Percentiles rank a stretch among this genome's conserved stretches.
These are phyloP conservation scores for Gymnopithys bicolor DNA, from an alignment of 2,797 vertebrate genomes.

Conservation along the genomic window DNA sequence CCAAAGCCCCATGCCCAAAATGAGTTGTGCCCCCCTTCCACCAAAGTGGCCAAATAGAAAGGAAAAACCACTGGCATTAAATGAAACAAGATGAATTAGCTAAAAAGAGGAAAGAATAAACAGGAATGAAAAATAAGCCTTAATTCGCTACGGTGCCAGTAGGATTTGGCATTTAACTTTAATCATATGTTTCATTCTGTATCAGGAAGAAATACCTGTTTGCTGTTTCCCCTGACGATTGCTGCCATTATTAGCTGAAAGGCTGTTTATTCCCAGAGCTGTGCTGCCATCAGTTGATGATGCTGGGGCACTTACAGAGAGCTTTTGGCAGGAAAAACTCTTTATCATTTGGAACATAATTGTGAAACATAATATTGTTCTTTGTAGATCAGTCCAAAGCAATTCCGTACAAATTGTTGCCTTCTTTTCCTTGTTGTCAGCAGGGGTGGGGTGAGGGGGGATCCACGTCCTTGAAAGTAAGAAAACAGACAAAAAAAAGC, in stretches of 20 bases:
- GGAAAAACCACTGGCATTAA: neutral
- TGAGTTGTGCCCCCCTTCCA: neutral
- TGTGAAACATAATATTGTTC: neutral
- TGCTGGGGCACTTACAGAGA: conserved; percentile 51
- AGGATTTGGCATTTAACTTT: conserved; percentile 16
- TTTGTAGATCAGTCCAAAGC: neutral
- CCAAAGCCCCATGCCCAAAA: neutral
- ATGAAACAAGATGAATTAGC: neutral
- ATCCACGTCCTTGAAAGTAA: neutral
- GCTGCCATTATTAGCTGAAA: conserved; percentile 28
- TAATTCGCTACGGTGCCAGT: neutral
- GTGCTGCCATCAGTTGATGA: conserved; percentile 70
- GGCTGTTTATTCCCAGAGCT: conserved; percentile 61
- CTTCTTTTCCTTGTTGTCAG: neutral
- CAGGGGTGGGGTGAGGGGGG: neutral
- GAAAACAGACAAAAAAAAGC: neutral
- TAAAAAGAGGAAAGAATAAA: neutral
- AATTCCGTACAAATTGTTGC: neutral
- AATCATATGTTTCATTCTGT: neutral
- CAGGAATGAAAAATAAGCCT: neutral
- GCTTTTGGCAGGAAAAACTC: conserved; percentile 10
- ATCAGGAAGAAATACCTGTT: conserved; percentile 26
- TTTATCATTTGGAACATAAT: neutral
- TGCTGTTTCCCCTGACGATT: neutral
- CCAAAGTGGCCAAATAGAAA: neutral